A percentile compares a stretch with the other conserved stretches of the same genome.
These are phyloP conservation scores for Sclerodermus sp. DNA, from an alignment of 2,888 invertebrate genomes.

Conservation along the genomic window DNA sequence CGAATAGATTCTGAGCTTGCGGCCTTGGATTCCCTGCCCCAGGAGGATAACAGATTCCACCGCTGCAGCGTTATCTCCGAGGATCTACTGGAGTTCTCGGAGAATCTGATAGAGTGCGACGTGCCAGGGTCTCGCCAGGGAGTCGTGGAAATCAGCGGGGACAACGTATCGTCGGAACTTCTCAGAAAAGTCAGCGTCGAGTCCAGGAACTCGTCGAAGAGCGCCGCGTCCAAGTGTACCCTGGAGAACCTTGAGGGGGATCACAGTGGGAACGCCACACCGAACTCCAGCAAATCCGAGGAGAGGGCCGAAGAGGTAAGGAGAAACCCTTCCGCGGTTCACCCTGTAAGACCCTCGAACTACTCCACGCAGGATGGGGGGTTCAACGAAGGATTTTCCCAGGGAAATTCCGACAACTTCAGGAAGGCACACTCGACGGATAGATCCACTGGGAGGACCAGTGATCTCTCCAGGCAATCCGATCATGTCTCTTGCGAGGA, in stretches of 20 bases:
- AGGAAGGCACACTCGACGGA: constrained; percentile 11
- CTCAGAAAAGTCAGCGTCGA: constrained; percentile 31
- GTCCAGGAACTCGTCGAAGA: constrained; percentile 28
- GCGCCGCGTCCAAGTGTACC: constrained; percentile 17
- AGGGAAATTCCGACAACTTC: too few species aligned
- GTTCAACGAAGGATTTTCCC: too few species aligned
- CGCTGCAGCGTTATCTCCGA: constrained; percentile 51
- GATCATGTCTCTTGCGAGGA: constrained; percentile 92
- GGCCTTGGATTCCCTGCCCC: constrained; percentile 63
- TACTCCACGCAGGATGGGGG: constrained; percentile 19
- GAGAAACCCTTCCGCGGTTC: background rate
- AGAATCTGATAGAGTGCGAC: constrained; percentile 43
- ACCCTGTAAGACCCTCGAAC: constrained; percentile 12
- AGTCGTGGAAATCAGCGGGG: constrained; percentile 11
- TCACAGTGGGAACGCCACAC: constrained; percentile 28
- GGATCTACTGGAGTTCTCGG: constrained; percentile 50
- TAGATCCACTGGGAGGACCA: constrained; percentile 14
- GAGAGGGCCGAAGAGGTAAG: constrained; percentile 5
- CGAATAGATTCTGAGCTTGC: constrained; percentile 66
- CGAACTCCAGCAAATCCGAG: constrained; percentile 23
- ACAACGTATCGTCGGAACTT: constrained; percentile 19
- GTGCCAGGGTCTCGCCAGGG: constrained; percentile 4
- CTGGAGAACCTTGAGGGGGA: constrained; percentile 22
- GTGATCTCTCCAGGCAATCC: constrained; percentile 52
- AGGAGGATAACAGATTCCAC: constrained; percentile 47